Evolutionary conservation across 2,113 vertebrate genomes (phyloP), one percentile per base, ranked within the genome.

Genomic region (Meriones unguiculatus): DNA sequence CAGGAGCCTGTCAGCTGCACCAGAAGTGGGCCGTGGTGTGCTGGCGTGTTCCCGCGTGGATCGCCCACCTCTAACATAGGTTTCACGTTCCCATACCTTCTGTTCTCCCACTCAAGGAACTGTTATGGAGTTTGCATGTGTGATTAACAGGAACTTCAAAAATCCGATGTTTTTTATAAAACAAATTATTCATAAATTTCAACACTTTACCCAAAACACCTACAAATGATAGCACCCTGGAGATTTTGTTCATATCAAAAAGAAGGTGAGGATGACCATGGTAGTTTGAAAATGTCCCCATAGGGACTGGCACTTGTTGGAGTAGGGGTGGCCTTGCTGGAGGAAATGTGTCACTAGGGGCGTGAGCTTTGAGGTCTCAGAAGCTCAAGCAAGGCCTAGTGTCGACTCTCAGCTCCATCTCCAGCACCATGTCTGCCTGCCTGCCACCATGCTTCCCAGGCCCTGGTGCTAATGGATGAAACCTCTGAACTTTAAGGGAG

Each of bases 121-220:
- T 64, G 2, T 12, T 62, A 8, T 59, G 52, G 70, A 85, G 93
- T 10, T 5, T 32, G 17, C 80, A 7, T 75, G 14, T 67, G 57
- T 50, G 38, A 54, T 12, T 10, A 5, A 52, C 18, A 87, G 12
- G 10, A 93, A 82, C 62, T 52, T 91, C 93, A 89, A 97, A 46
- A 73, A 73, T 30, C 28, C 35, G 81, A 50, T 64, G 7, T 22
- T 67, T 85, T 57, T 65, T 76, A 41, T 30, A 65, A 94, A 72
- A 14, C 75, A 73, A 85, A 75, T 72, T 75, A 89, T 59, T 77
- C 65, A 80, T 46, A 85, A 13, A 70, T 85, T 67, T 81, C 5
- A 80, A 70, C 18, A 64, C 82, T 81, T 93, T 80, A 32, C 81
- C 86, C 78, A 94, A 94, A 20, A 92, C 14, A 90, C 24, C 54